Evolutionary conservation across 2,797 vertebrate genomes (phyloP), one percentile per base, ranked within the genome.

Genomic region (Hyperoplus lanceolatus): DNA sequence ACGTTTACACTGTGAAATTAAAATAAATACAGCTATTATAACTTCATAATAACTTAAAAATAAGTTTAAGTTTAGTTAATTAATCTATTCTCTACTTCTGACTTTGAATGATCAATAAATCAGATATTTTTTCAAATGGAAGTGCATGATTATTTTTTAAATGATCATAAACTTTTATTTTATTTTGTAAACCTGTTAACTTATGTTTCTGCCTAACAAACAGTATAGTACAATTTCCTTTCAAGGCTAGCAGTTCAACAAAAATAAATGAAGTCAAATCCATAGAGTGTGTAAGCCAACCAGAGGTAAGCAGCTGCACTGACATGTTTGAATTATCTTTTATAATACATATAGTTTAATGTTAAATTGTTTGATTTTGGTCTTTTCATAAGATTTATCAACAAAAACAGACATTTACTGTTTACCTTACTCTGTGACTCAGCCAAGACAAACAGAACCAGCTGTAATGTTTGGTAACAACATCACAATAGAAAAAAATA

Each of bases 371-470:
- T 39, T n/a, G 42, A 67, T 48, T 83, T 78, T 14, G 45, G 16
- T 68, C n/a, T 55, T 72, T 59, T 69, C 53, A 43, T 54, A 49
- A 43, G 9, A 69, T 46, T 46, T 29, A 29, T 29, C 29, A 29
- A 29, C 29, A 29, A 29, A 29, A 29, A 29, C 65, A 67, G 54
- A 82, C 46, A 21, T 81, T 68, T 36, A 50, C 21, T 45, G 56
- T 45, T 45, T 12, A 16, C 53, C 73, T 48, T 8, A 7, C 43
- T 75, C 51, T 56, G 46, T 73, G 73, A 80, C 56, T 73, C 41
- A 43, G 72, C 73, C 70, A 69, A 77, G 73, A 70, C 60, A 69
- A 70, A 88, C 82, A 65, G 82, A 85, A 86, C 60, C 77, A 81
- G 80, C 75, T 78, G 83, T 72, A 79, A 65, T 63, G 75, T 79